Evolutionary conservation across 2,113 vertebrate genomes (phyloP).

Genomic region (Hippocampus comes): DNA sequence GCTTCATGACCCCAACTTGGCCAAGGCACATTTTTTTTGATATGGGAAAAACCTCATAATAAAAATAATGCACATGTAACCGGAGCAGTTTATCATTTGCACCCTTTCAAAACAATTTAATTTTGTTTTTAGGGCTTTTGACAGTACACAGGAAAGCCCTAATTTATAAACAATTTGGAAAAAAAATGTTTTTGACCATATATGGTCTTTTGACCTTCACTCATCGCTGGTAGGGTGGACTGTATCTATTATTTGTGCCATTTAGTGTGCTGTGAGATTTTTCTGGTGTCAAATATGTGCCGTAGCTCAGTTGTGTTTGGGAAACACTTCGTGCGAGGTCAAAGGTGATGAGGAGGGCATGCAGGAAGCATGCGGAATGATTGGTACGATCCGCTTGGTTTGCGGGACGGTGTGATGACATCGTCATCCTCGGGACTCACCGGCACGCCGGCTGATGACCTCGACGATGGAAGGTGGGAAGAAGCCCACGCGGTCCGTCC

Average conservation of each 20-base stretch:
- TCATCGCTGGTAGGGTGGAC: background rate
- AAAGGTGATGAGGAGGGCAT: constrained; percentile 23
- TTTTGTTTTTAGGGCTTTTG: no score
- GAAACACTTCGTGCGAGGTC: constrained; percentile 26
- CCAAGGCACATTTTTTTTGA: background rate
- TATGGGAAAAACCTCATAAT: background rate
- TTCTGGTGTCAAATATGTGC: background rate
- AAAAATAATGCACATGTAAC: no score
- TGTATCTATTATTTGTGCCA: background rate
- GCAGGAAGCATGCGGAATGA: constrained; percentile 32
- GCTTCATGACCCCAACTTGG: background rate
- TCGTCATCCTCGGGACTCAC: constrained; percentile 45
- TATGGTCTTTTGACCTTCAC: background rate
- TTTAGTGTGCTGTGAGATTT: background rate
- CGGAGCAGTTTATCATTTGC: no score
- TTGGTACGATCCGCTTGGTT: constrained; percentile 39
- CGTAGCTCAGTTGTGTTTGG: background rate
- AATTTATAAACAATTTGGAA: no score
- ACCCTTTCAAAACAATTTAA: no score
- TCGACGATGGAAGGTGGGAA: constrained; percentile 91
- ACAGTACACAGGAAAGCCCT: no score
- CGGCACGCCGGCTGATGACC: constrained; percentile 87
- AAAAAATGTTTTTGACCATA: no score
- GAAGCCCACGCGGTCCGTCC: constrained; percentile 87
- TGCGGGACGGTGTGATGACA: background rate